These are phyloP conservation scores for Sapayoa aenigma DNA, from an alignment of 2,113 vertebrate genomes.

Conservation along the genomic window DNA sequence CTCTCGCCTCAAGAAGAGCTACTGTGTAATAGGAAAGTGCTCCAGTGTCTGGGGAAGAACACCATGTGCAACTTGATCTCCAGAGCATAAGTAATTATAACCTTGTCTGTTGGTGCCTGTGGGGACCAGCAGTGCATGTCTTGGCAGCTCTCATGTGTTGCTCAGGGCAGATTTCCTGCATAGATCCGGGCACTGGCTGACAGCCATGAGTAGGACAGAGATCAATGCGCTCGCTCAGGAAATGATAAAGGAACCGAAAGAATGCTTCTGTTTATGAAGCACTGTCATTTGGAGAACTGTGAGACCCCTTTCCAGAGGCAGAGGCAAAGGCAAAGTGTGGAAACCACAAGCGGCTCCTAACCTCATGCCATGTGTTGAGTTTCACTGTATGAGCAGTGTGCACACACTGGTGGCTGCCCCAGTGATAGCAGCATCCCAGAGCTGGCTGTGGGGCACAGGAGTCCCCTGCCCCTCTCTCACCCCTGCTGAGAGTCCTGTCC, in stretches of 20 bases:
- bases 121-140: constrained; percentile 28
- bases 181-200: neutral
- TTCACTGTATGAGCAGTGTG: accelerated
- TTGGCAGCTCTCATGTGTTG: constrained; percentile 21
- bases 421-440: neutral
- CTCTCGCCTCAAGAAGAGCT: neutral
- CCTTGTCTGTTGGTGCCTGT: constrained; percentile 19
- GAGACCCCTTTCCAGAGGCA: neutral
- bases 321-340: neutral
- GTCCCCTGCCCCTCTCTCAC: neutral
- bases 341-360: neutral
- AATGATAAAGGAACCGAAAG: neutral
- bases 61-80: neutral
- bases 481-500: neutral
- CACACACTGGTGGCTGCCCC: accelerated
- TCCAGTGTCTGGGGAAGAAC: neutral
- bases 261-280: constrained; percentile 10
- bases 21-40: neutral
- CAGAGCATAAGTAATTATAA: neutral
- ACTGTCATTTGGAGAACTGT: neutral
- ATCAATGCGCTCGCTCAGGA: neutral
- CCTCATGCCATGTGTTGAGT: accelerated
- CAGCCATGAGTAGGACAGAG: neutral
- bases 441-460: neutral
- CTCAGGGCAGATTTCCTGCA: constrained; percentile 53